Percentiles rank a stretch among this genome's conserved stretches.
Evolutionary conservation across 2,888 invertebrate species (phyloP).

Genomic region (Gnatocerus cornutus): DNA sequence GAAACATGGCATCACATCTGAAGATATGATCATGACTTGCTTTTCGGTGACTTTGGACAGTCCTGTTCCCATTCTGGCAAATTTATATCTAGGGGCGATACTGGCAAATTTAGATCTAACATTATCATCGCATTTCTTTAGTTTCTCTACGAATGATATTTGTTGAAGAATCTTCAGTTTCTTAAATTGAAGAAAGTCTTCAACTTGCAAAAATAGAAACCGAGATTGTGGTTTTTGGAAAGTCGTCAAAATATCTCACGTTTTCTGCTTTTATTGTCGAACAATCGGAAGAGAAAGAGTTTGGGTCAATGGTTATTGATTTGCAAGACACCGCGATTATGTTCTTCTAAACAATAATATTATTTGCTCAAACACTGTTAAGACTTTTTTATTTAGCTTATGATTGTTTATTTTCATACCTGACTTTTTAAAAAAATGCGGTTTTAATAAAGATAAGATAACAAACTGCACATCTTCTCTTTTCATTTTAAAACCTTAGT

Average conservation of each 20-base stretch:
- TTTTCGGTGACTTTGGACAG: constrained; percentile 71
- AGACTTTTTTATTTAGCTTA: too few species aligned
- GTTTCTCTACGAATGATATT: constrained; percentile 56
- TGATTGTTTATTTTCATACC: too few species aligned
- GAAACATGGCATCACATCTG: constrained; percentile 66
- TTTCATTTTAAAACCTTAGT: too few species aligned
- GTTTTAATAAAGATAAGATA: too few species aligned
- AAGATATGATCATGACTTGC: constrained; percentile 72
- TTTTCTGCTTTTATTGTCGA: constrained; percentile 43
- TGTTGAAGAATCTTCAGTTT: neutral
- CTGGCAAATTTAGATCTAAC: constrained; percentile 61
- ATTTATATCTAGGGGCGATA: constrained; percentile 69
- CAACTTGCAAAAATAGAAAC: constrained; percentile 48
- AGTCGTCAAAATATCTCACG: constrained; percentile 50
- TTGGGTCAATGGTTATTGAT: neutral
- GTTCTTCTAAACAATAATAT: too few species aligned
- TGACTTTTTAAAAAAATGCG: too few species aligned
- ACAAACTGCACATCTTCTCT: too few species aligned
- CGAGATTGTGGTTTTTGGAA: constrained; percentile 58
- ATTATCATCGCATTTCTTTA: constrained; percentile 57
- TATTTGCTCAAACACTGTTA: too few species aligned
- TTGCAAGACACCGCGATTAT: constrained; percentile 48
- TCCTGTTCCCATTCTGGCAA: constrained; percentile 71
- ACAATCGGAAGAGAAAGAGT: constrained; percentile 37
- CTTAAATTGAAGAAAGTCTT: constrained; percentile 52